Evolutionary conservation across 2,888 invertebrate species (phyloP).

Genomic region (Tortricodes alternella): DNA sequence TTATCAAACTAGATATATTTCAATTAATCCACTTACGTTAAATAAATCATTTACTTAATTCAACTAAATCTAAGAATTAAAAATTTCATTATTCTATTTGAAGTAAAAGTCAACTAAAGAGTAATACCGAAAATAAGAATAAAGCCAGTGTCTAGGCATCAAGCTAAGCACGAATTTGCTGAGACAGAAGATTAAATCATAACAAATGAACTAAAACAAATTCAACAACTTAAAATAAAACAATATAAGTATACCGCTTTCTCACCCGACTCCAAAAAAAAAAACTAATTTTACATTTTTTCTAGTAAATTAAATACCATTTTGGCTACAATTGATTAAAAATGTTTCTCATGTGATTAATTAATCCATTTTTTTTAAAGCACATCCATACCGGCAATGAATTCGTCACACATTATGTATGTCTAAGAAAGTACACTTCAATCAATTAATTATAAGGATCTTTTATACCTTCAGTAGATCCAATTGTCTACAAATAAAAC

Average conservation of each 20-base stretch:
- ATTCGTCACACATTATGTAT: no score
- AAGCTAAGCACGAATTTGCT: neutral
- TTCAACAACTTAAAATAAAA: slow-evolving; percentile 30
- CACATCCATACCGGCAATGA: no score
- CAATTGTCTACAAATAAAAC: no score
- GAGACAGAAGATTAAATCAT: slow-evolving; percentile 3
- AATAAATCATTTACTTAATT: slow-evolving; percentile 31
- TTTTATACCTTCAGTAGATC: neutral
- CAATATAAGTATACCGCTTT: slow-evolving; percentile 4
- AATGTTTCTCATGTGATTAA: no score
- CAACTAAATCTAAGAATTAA: slow-evolving; percentile 13
- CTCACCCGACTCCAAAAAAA: neutral
- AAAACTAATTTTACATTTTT: neutral
- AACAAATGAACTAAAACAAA: slow-evolving; percentile 19
- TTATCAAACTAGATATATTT: slow-evolving; percentile 36
- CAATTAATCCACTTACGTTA: slow-evolving; percentile 32
- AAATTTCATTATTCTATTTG: neutral
- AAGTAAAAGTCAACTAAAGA: slow-evolving; percentile 2
- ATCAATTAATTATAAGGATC: neutral
- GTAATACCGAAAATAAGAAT: neutral
- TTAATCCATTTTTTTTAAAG: no score
- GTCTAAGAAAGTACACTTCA: neutral
- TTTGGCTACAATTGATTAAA: no score
- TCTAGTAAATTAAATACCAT: slow-evolving; percentile 1
- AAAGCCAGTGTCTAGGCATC: neutral